Conservation (phyloP, 2,888 invertebrate genomes). For the Geophilus truncorum region DNA sequence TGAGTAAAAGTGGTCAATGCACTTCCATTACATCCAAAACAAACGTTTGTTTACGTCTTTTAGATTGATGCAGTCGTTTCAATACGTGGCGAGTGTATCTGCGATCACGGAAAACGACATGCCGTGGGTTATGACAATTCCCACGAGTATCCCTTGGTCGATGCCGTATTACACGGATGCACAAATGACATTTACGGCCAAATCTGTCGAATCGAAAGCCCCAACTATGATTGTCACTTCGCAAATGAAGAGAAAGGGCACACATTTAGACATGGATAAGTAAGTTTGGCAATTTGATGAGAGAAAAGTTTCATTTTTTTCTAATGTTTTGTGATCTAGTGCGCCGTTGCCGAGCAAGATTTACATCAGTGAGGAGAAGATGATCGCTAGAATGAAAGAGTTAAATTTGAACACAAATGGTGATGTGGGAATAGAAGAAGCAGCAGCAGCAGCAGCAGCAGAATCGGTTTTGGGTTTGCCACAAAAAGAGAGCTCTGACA, state of each 20-base stretch:
- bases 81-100: not conserved
- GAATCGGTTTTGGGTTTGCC: not conserved
- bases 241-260: slow-evolving; percentile 13
- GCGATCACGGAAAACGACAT: not conserved
- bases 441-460: not conserved
- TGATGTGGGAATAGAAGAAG: no score
- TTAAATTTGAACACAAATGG: not conserved
- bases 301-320: not conserved
- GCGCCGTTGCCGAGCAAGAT: not conserved
- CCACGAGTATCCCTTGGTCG: slow-evolving; percentile 27
- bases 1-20: not conserved
- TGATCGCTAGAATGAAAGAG: slow-evolving; percentile 25
- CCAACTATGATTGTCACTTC: not conserved
- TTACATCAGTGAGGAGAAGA: slow-evolving; percentile 30
- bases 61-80: not conserved
- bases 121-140: slow-evolving; percentile 28
- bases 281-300: not conserved
- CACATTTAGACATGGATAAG: not conserved
- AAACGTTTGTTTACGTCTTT: not conserved
- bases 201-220: not conserved
- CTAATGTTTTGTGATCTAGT: not conserved
- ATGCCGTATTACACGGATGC: not conserved
- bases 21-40: no score
- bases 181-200: slow-evolving; percentile 9
- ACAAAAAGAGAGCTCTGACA: slow-evolving; percentile 43